A percentile compares a stretch with the other conserved stretches of the same genome.
phyloP scores from a whole-genome alignment of 2,888 invertebrate genomes.

The Aporophyla nigra region DNA sequence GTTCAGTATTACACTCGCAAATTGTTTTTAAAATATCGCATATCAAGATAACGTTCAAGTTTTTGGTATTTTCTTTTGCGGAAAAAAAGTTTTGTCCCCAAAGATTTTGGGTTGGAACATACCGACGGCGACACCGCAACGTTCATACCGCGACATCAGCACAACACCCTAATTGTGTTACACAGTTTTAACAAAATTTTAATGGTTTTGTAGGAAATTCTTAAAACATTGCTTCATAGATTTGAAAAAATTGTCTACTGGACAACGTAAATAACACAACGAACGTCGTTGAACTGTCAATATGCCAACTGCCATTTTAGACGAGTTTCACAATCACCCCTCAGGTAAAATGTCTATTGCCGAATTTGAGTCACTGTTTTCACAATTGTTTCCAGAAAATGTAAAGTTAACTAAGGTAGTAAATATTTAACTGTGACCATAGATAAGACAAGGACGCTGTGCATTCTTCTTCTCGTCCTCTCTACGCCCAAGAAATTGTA shows the following conservation, averaged over 20 bases:
- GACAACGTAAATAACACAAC: too few relatives aligned
- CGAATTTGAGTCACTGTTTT: background rate
- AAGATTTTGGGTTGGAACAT: constrained; percentile 52
- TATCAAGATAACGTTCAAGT: constrained; percentile 76
- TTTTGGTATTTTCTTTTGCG: constrained; percentile 69
- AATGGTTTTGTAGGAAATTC: too few relatives aligned
- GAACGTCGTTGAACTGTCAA: too few relatives aligned
- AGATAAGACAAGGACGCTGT: background rate
- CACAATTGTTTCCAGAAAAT: too few relatives aligned
- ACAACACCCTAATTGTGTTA: background rate
- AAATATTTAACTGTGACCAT: background rate
- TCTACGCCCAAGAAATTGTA: too few relatives aligned
- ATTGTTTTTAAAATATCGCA: constrained; percentile 85
- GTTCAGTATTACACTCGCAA: constrained; percentile 73
- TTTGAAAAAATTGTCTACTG: too few relatives aligned
- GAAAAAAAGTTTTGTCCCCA: constrained; percentile 74
- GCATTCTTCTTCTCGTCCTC: background rate
- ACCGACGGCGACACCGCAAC: too few relatives aligned
- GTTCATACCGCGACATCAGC: too few relatives aligned
- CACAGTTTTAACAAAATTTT: background rate
- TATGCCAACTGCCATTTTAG: too few relatives aligned
- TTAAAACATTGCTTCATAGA: too few relatives aligned
- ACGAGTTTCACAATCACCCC: too few relatives aligned
- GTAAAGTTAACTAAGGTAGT: background rate
- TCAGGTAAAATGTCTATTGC: background rate